Evolutionary conservation across 1,140 invertebrate genomes (phyloP).

Genomic region (Bombus cullumanus): DNA sequence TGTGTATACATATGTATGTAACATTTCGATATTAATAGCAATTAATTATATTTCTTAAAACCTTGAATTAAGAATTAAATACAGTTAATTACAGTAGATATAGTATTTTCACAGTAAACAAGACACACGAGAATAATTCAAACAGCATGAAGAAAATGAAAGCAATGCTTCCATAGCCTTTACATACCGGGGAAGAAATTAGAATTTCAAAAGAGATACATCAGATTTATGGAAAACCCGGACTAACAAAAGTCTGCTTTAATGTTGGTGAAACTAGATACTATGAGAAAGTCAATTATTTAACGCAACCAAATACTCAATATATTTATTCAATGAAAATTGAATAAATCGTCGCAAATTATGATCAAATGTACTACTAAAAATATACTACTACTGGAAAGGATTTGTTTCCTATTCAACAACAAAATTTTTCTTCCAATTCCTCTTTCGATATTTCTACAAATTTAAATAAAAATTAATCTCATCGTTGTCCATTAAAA

Average conservation of each 20-base stretch:
- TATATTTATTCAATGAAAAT: neutral
- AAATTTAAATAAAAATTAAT: neutral
- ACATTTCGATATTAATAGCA: neutral
- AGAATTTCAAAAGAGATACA: conserved; percentile 16
- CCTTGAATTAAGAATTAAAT: neutral
- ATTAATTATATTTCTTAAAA: neutral
- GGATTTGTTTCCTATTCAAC: neutral
- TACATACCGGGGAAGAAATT: neutral
- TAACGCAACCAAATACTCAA: neutral
- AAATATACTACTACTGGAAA: neutral
- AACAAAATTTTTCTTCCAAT: neutral
- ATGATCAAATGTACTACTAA: neutral
- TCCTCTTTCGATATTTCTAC: neutral
- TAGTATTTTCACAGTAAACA: neutral
- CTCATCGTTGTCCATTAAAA: no score
- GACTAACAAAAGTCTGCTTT: neutral
- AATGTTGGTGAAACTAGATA: neutral
- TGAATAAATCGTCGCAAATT: neutral
- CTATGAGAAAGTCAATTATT: neutral
- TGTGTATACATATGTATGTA: neutral
- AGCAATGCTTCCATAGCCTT: neutral
- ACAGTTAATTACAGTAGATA: neutral
- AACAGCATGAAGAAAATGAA: neutral
- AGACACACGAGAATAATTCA: neutral
- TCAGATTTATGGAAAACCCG: neutral